A percentile compares a stretch with the other conserved stretches of the same genome.
These are phyloP conservation scores for Notarius lentiginosus DNA, from an alignment of 2,113 vertebrate species.

Conservation along the genomic window DNA sequence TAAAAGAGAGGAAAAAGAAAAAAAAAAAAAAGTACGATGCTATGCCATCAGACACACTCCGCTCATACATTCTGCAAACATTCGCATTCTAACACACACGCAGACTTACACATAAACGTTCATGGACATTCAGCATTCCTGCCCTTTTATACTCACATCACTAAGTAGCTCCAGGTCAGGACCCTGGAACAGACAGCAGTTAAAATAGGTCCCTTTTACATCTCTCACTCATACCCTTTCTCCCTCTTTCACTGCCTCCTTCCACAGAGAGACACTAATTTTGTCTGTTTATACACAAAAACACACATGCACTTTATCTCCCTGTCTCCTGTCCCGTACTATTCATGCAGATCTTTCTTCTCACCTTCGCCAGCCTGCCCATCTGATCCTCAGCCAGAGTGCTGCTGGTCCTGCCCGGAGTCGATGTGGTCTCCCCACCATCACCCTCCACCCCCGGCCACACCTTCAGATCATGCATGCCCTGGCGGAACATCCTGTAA, in stretches of 20 bases:
- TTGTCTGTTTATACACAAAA: background rate
- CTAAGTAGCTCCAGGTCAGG: constrained; percentile 79
- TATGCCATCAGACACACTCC: background rate
- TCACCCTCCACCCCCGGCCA: constrained; percentile 97
- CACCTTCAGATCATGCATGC: constrained; percentile 98
- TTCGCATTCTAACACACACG: background rate
- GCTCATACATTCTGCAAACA: constrained; percentile 43
- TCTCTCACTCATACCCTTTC: constrained; percentile 22
- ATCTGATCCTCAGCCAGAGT: constrained; percentile 93
- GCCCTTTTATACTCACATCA: constrained; percentile 77
- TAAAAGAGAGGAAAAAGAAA: background rate
- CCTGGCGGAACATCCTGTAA: constrained; percentile 94
- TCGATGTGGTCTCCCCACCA: constrained; percentile 87
- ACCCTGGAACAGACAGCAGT: constrained; percentile 76
- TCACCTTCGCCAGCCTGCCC: constrained; percentile 97
- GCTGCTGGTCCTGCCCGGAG: constrained; percentile 93
- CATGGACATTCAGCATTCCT: constrained; percentile 55
- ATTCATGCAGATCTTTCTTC: background rate
- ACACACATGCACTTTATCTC: background rate
- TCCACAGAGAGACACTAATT: background rate
- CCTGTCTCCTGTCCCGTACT: background rate
- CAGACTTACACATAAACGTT: constrained; percentile 39
- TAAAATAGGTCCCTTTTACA: constrained; percentile 59
- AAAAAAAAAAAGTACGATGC: background rate
- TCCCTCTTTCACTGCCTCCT: background rate